These are phyloP conservation scores for Saccopteryx bilineata DNA, from an alignment of 2,113 vertebrate species.

Conservation along the genomic window DNA sequence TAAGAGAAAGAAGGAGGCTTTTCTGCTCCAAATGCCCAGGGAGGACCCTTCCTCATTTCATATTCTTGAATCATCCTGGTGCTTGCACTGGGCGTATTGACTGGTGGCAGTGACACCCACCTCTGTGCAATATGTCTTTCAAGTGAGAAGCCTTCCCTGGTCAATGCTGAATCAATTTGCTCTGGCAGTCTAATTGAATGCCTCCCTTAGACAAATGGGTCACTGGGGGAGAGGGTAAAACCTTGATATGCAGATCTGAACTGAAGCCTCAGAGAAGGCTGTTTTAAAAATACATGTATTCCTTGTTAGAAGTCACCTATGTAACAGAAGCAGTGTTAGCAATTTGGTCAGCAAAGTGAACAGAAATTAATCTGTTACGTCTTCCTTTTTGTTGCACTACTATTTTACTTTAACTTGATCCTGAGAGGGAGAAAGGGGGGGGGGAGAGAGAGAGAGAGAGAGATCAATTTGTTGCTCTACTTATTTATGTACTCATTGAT, in stretches of 20 bases:
- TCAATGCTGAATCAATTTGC: slow-evolving; percentile 79
- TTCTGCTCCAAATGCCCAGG: background rate
- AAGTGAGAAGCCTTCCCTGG: slow-evolving; percentile 69
- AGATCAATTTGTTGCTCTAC: background rate
- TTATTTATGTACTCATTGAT: no score
- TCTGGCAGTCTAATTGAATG: slow-evolving; percentile 80
- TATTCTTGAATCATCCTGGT: slow-evolving; percentile 19
- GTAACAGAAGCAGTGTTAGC: background rate
- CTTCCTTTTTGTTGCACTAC: slow-evolving; percentile 17
- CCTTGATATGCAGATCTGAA: slow-evolving; percentile 78
- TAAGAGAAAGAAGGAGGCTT: background rate
- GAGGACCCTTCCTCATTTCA: slow-evolving; percentile 32
- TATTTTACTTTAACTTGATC: slow-evolving; percentile 48
- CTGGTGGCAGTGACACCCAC: slow-evolving; percentile 16
- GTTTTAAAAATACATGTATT: slow-evolving; percentile 53
- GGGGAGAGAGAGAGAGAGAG: background rate
- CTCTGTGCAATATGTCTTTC: slow-evolving; percentile 65
- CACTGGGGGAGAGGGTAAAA: slow-evolving; percentile 69
- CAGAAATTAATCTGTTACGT: slow-evolving; percentile 42
- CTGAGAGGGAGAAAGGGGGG: background rate
- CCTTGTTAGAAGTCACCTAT: slow-evolving; percentile 13
- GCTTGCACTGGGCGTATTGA: slow-evolving; percentile 49
- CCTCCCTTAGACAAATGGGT: slow-evolving; percentile 82
- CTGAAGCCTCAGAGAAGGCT: slow-evolving; percentile 50
- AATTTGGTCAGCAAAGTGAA: slow-evolving; percentile 55